Base-by-base conservation (phyloP, 2,888 invertebrate genomes). In the Dendrolimus houi region DNA sequence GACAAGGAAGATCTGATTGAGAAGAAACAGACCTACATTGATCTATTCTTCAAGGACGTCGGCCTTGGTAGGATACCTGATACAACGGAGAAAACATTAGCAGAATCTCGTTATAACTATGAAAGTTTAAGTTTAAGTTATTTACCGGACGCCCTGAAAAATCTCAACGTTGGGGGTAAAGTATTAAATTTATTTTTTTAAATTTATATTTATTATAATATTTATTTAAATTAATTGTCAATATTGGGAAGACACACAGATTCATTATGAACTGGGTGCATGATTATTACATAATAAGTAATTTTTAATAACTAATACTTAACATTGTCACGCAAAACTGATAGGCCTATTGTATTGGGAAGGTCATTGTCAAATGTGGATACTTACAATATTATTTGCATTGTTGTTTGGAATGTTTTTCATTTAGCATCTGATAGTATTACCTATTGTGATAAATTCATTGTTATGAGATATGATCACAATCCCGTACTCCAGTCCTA, bases 221-320 rank as follows among this genome's bases (percentile, higher is more conserved):
- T 63, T 58, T 67, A 64, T 66, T 59, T 60, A 63, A 64, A 59
- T 63, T 64, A 64, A 62, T 60, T 70, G 60, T 67, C 59, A 62
- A 60, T 61, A 59, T 65, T 71, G 65, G 72, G 86, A 83, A 87
- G 90, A 90, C 88, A 88, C 87, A 89, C 89, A 88, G 89, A 88
- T 86, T 80, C 76, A 72, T 71, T 75, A 61, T 65, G 75, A 79
- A 80, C 79, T 84, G 83, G 75, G 77, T 82, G 85, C 85, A 83
- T 82, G 83, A 67, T 60, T 59, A 55, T 59, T 63, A 59, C 29
- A 54, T 56, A 13, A 29, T 8, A 14, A 9, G 13, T 17, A 53
- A 53, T 53, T n/a, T 13, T 10, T 2, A 53, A 52, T n/a, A 17
- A 40, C n/a, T 40, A 68, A 65, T 56, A 58, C 10, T 17, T 65